Base-by-base conservation (phyloP, 2,797 vertebrate species). In the Enteromius treurensis region DNA sequence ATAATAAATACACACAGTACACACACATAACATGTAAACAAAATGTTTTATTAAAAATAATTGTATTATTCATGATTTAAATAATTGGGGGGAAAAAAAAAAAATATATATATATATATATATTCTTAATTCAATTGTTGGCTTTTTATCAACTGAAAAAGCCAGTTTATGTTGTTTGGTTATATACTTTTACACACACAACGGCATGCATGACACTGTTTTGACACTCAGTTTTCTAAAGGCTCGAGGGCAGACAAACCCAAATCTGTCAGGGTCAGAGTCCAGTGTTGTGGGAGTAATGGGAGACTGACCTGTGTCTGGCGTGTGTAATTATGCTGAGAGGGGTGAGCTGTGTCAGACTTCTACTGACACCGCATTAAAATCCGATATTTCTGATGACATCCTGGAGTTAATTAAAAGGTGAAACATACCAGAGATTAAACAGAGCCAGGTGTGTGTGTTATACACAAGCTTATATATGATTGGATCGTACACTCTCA, bases 301-400 rank as follows among this genome's bases (percentile, higher is more conserved):
- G 34, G 14, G 40, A 79, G 58, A 60, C 86, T 86, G 87, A 90
- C 87, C 83, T 89, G 89, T 84, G 74, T 89, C 85, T 86, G 88
- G 70, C 82, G 88, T 87, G 90, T 87, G 90, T 90, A 88, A 89
- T 92, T 93, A 91, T 37, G 13, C 32, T 34, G 58, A 19, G 32
- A 40, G 23, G 19, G 60, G n/a, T 40, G 74, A 60, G 21, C 5
- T 3, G 29, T n/a, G 51, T 40, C 74, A 60, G 29, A 64, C 29
- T 64, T 17, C 14, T 64, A 17, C 62, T 32, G 62, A 19, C 62
- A 8, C 15, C 29, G 15, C 62, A 64, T 64, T 32, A 17, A 64
- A 64, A 29, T 17, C 2, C 3, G 7, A 32, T 64, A 32, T 64
- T 9, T 32, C 13, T 13, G 23, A 37, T 9, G 1, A 49, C 17